These are phyloP conservation scores for Panulirus ornatus DNA, from an alignment of 1,140 invertebrate genomes.

Conservation along the genomic window DNA sequence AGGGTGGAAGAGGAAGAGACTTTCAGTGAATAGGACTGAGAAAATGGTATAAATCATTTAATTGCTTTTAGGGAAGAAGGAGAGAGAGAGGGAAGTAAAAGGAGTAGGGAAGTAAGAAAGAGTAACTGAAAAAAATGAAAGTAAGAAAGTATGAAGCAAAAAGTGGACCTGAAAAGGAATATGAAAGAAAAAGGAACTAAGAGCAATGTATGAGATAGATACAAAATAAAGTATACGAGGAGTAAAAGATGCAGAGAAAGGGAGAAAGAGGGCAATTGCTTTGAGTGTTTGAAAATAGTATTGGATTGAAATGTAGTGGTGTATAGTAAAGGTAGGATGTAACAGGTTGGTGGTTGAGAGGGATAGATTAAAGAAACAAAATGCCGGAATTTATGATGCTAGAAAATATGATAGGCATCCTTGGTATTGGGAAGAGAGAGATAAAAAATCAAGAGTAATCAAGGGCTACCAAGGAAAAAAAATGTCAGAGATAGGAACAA, in stretches of 20 bases:
- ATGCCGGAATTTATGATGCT: neutral
- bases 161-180: neutral
- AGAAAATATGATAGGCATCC: neutral
- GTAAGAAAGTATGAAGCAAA: neutral
- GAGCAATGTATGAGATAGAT: neutral
- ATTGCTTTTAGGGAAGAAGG: neutral
- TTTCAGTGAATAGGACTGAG: neutral
- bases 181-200: neutral
- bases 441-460: neutral
- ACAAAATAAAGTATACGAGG: neutral
- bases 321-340: neutral
- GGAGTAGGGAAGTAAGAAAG: constrained; percentile 5
- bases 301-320: neutral
- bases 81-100: constrained; percentile 33
- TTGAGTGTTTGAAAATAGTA: neutral
- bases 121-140: neutral
- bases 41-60: neutral
- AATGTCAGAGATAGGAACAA: neutral
- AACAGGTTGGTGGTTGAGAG: neutral
- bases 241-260: neutral
- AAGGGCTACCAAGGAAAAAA: neutral
- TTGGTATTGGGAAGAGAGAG: neutral
- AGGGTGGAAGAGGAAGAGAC: neutral
- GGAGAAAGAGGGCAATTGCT: neutral
- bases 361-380: neutral